Conservation (phyloP, 2,888 invertebrate species). For the Morpho helenor region DNA sequence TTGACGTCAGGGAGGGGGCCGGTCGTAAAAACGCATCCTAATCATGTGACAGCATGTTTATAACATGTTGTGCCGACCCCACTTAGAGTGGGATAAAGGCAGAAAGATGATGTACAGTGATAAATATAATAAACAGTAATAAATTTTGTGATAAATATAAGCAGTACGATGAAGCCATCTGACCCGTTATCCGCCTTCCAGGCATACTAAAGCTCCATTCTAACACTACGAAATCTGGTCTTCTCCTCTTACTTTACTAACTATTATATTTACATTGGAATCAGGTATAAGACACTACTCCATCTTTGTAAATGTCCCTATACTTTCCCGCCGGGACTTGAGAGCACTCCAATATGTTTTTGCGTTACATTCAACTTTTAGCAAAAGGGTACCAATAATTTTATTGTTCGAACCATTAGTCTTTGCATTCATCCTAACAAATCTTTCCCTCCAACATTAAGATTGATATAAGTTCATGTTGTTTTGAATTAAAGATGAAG, state of each 20-base stretch:
- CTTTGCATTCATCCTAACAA: slow-evolving; percentile 52
- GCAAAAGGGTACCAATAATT: slow-evolving; percentile 40
- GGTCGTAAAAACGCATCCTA: too few relatives aligned
- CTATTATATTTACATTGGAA: not conserved
- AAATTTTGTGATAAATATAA: too few relatives aligned
- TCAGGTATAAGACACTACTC: not conserved
- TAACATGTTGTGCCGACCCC: too few relatives aligned
- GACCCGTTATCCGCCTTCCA: too few relatives aligned
- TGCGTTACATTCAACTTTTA: slow-evolving; percentile 56
- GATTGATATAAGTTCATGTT: slow-evolving; percentile 51
- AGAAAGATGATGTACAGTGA: too few relatives aligned
- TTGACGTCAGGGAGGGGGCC: too few relatives aligned
- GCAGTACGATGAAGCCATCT: too few relatives aligned
- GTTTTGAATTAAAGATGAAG: slow-evolving; percentile 52
- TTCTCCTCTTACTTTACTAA: not conserved
- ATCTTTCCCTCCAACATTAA: slow-evolving; percentile 53
- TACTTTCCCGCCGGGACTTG: slow-evolving; percentile 19
- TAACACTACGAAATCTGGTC: too few relatives aligned
- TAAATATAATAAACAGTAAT: too few relatives aligned
- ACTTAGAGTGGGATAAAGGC: too few relatives aligned
- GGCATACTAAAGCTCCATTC: too few relatives aligned
- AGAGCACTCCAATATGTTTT: slow-evolving; percentile 46
- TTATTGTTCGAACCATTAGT: slow-evolving; percentile 50
- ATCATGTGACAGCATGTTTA: too few relatives aligned
- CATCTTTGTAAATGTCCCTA: slow-evolving; percentile 1